A percentile compares a stretch with the other conserved stretches of the same genome.
phyloP scores from a whole-genome alignment of 2,113 vertebrate species.

The Scomber colias region DNA sequence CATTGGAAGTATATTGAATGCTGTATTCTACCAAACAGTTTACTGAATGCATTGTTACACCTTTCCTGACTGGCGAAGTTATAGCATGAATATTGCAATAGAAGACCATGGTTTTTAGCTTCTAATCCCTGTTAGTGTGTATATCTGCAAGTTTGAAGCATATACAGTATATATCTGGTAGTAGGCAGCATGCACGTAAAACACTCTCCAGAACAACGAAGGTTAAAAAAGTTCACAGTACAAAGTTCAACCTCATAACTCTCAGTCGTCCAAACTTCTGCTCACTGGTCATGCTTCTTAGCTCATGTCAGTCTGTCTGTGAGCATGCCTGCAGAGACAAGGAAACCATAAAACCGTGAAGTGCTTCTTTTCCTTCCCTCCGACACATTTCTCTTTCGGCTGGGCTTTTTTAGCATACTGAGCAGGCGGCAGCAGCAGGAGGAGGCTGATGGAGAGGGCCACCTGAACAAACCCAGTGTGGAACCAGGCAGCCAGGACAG shows the following conservation, averaged over 20 bases:
- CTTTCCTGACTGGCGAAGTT: background rate
- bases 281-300: constrained; percentile 55
- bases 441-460: constrained; percentile 77
- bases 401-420: constrained; percentile 52
- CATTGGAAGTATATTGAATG: background rate
- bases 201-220: constrained; percentile 17
- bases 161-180: background rate
- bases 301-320: constrained; percentile 55
- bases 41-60: background rate
- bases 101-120: background rate
- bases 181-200: background rate
- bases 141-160: background rate
- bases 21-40: background rate
- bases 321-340: constrained; percentile 61
- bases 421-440: constrained; percentile 49
- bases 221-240: constrained; percentile 37
- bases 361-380: constrained; percentile 61
- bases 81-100: background rate
- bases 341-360: constrained; percentile 77
- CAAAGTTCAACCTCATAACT: constrained; percentile 62
- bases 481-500: constrained; percentile 57
- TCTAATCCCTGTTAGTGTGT: background rate
- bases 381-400: constrained; percentile 64
- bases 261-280: constrained; percentile 39
- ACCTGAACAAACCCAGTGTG: constrained; percentile 82